These are phyloP conservation scores for Sylvietta virens DNA, from an alignment of 2,113 vertebrate species.

Conservation along the genomic window DNA sequence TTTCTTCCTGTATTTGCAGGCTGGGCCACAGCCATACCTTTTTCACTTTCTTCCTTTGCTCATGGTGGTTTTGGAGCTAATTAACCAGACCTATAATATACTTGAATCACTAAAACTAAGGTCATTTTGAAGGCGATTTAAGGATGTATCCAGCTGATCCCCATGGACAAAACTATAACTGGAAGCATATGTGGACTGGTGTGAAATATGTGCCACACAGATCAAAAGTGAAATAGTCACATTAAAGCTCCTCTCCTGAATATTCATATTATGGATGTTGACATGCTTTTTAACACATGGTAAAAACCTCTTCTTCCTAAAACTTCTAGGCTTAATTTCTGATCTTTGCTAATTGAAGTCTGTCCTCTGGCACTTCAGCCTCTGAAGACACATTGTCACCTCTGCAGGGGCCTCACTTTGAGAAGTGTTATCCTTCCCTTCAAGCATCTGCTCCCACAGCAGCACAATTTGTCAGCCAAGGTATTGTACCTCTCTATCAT, in stretches of 20 bases:
- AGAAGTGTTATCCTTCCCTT: background rate
- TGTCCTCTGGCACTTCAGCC: background rate
- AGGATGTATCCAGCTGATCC: background rate
- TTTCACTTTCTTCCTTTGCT: background rate
- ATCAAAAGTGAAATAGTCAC: background rate
- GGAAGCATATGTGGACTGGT: rapidly evolving
- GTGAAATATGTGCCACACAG: background rate
- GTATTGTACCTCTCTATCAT: background rate
- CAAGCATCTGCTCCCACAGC: background rate
- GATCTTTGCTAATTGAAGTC: background rate
- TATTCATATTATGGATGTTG: background rate
- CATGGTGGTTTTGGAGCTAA: background rate
- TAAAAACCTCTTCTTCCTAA: background rate
- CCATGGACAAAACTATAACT: background rate
- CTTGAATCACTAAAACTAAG: background rate
- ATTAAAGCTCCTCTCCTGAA: background rate
- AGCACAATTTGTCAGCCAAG: background rate
- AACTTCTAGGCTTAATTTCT: background rate
- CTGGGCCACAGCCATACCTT: background rate
- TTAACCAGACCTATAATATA: background rate
- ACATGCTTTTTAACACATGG: background rate
- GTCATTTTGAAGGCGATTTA: background rate
- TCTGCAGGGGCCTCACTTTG: background rate
- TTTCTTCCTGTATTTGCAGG: background rate
- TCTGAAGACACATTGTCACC: background rate